Evolutionary conservation across 2,888 invertebrate genomes (phyloP).

Genomic region (Aromia moschata): DNA sequence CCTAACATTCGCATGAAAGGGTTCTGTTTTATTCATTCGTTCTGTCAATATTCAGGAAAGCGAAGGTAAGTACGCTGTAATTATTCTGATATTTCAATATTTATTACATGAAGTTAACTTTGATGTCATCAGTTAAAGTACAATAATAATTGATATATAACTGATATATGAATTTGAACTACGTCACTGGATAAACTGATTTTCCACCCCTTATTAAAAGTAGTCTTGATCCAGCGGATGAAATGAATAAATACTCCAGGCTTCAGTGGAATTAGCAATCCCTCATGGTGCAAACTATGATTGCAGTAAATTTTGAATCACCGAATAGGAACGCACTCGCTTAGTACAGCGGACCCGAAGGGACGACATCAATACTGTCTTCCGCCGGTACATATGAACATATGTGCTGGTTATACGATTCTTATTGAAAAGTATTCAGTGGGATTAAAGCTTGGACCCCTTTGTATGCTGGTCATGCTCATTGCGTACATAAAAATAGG

Average conservation of each 20-base stretch:
- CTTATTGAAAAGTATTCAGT: constrained; percentile 63
- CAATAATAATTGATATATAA: no score
- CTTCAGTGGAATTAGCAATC: constrained; percentile 60
- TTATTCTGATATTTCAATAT: no score
- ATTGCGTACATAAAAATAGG: constrained; percentile 42
- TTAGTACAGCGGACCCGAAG: background rate
- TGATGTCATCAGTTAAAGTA: no score
- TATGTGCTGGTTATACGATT: constrained; percentile 65
- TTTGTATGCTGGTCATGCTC: constrained; percentile 34
- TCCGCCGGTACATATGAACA: constrained; percentile 60
- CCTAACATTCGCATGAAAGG: no score
- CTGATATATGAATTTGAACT: no score
- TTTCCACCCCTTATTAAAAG: constrained; percentile 57
- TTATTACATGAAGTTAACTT: background rate
- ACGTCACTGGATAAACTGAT: constrained; percentile 42
- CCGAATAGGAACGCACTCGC: background rate
- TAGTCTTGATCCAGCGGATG: constrained; percentile 57
- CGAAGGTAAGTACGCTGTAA: no score
- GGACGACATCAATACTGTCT: constrained; percentile 49
- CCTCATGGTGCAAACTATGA: constrained; percentile 55
- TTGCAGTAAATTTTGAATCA: constrained; percentile 53
- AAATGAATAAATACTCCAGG: constrained; percentile 61
- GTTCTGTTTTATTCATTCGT: no score
- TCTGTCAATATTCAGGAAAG: no score
- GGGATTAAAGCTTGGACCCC: constrained; percentile 54